Base-by-base conservation (phyloP, 2,797 vertebrate species). In the Urosaurus nigricauda region DNA sequence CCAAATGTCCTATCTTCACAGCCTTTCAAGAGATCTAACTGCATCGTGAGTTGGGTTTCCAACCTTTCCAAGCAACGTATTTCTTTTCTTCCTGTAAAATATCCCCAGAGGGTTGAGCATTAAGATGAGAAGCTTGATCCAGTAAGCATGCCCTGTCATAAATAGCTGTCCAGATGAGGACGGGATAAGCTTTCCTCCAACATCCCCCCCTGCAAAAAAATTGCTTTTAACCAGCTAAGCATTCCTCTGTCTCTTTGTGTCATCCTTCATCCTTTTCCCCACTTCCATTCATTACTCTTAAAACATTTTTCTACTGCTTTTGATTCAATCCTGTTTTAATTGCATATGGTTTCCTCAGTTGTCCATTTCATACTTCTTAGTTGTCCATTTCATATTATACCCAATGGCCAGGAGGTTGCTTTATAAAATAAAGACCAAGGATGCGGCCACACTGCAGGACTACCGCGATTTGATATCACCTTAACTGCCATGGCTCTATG, bases 151-250 rank as follows among this genome's bases (percentile, higher is more conserved):
- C 87, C 14, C 89, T 83, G 81, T 93, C 94, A 86, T 92, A 94
- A 95, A 95, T n/a, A 93, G 93, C 60, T 58, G 32, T 63, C n/a
- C 92, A 93, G 93, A 81, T 90, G 93, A 94, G 91, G 63, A 88
- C 0, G n/a, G 91, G 93, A 95, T 94, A 95, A 94, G 92, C 2
- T 3, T n/a, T 16, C 16, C 26, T 5, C 47, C 51, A 17, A 2
- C 2, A 29, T 5, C 47, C 4, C 29, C 29, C 24, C 7, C 35
- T 8, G 8, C 73, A 19, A 21, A 77, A 26, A n/a, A 74, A 43
- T 8, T 19, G 37, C 79, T 82, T 56, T 32, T 17, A 37, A 37
- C 26, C 53, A 68, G 7, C 24, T 68, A 68, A 68, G 63, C 63
- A 26, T 53, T 58, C 26, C 53, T 13, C n/a, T 14, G 47, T 19